A percentile compares a stretch with the other conserved stretches of the same genome.
Evolutionary conservation across 2,888 invertebrate species (phyloP).

Genomic region (Drosophila aldrichi): DNA sequence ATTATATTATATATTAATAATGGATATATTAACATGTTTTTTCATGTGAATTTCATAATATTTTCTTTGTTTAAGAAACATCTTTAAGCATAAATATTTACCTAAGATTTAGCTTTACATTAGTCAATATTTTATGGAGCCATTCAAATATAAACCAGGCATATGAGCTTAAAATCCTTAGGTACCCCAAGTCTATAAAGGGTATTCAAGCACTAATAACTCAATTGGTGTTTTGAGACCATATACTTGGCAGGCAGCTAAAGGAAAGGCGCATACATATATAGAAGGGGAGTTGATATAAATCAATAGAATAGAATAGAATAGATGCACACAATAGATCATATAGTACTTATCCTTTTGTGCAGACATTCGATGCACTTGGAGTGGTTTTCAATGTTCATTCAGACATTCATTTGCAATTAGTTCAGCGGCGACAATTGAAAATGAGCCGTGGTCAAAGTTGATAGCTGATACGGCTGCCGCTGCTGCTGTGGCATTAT

Average conservation of each 20-base stretch:
- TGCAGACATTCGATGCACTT: constrained; percentile 1
- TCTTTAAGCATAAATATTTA: too few species aligned
- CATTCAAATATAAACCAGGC: background rate
- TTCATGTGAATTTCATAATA: too few species aligned
- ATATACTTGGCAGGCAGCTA: background rate
- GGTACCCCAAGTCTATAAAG: background rate
- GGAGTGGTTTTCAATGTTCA: constrained; percentile 59
- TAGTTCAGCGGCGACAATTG: constrained; percentile 69
- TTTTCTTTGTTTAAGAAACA: too few species aligned
- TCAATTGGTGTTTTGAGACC: background rate
- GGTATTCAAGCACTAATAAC: background rate
- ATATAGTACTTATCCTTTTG: background rate
- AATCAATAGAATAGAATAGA: background rate
- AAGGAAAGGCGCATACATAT: background rate
- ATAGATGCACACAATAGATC: background rate
- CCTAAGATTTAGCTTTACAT: too few species aligned
- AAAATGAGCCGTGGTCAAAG: constrained; percentile 59
- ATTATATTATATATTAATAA: background rate
- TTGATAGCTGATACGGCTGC: constrained; percentile 19
- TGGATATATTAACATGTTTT: too few species aligned
- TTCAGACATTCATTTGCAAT: constrained; percentile 42
- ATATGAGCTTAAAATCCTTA: background rate
- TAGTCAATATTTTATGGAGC: too few species aligned
- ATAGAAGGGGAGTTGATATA: background rate
- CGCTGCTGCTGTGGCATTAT: constrained; percentile 53